Percentiles rank a stretch among this genome's conserved stretches.
Conservation (phyloP, 2,888 invertebrate genomes). For the Allacma fusca region DNA sequence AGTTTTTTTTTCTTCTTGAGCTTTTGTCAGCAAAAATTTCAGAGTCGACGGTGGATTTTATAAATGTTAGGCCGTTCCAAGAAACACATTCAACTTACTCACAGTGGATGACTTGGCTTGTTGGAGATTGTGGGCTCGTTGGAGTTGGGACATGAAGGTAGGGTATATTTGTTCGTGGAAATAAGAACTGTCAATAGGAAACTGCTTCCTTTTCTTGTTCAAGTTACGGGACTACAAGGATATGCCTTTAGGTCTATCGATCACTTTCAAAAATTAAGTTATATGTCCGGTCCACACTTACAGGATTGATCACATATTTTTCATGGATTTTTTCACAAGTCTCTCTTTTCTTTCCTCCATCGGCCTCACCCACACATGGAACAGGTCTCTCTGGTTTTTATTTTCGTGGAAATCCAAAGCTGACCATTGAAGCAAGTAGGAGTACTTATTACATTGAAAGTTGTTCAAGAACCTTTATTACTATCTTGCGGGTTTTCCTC, state of each 20-base stretch:
- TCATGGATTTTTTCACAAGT: slow-evolving; percentile 17
- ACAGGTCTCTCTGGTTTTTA: no score
- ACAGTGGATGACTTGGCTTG: not conserved
- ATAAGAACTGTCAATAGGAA: slow-evolving; percentile 16
- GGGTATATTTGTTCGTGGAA: slow-evolving; percentile 3
- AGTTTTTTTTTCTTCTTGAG: not conserved
- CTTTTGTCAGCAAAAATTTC: slow-evolving; percentile 12
- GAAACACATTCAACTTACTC: slow-evolving; percentile 13
- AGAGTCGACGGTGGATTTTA: not conserved
- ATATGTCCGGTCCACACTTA: slow-evolving; percentile 54
- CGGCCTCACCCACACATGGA: no score
- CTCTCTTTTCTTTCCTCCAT: not conserved
- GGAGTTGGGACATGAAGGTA: not conserved
- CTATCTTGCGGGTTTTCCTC: not conserved
- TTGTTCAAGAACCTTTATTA: not conserved
- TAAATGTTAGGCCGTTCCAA: slow-evolving; percentile 16
- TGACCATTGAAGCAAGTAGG: slow-evolving; percentile 2
- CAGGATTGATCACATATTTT: slow-evolving; percentile 55
- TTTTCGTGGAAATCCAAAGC: not conserved
- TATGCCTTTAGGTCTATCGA: slow-evolving; percentile 46
- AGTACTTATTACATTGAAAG: not conserved
- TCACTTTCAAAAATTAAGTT: slow-evolving; percentile 59
- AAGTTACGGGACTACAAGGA: not conserved
- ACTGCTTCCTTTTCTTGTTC: not conserved
- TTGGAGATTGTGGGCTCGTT: not conserved